A percentile compares a stretch with the other conserved stretches of the same genome.
These are phyloP conservation scores for Aphelenchoides avenae DNA, from an alignment of 1,140 invertebrate genomes.

Conservation along the genomic window DNA sequence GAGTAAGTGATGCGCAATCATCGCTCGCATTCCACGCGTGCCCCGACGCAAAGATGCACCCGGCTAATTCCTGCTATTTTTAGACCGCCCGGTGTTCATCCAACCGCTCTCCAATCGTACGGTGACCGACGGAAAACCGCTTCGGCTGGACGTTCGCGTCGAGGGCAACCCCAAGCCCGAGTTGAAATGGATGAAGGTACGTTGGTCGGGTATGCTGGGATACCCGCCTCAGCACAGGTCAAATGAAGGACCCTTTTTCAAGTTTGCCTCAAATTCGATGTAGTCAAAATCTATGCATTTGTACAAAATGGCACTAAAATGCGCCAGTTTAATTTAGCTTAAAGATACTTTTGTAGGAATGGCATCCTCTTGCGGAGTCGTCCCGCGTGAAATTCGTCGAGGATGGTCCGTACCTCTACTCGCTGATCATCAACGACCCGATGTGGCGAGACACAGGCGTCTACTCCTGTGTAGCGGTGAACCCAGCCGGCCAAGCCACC, in stretches of 20 bases:
- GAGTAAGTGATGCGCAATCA: slow-evolving; percentile 51
- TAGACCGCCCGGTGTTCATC: slow-evolving; percentile 82
- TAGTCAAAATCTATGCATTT: too few relatives aligned
- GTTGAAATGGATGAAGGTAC: slow-evolving; percentile 84
- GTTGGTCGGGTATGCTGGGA: too few relatives aligned
- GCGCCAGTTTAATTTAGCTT: too few relatives aligned
- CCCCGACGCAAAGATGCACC: too few relatives aligned
- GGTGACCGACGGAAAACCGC: slow-evolving; percentile 66
- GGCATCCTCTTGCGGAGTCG: slow-evolving; percentile 78
- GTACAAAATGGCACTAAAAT: too few relatives aligned
- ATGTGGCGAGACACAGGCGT: slow-evolving; percentile 84
- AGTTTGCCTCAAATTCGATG: slow-evolving; percentile 19
- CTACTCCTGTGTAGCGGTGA: slow-evolving; percentile 84
- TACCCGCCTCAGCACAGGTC: too few relatives aligned
- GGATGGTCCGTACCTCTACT: slow-evolving; percentile 76
- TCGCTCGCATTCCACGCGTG: too few relatives aligned
- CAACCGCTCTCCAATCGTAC: slow-evolving; percentile 76
- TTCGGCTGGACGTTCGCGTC: slow-evolving; percentile 76
- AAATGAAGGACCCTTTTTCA: neutral
- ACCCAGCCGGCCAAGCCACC: slow-evolving; percentile 83
- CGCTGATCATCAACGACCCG: slow-evolving; percentile 76
- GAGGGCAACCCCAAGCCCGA: slow-evolving; percentile 84
- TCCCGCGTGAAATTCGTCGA: slow-evolving; percentile 79
- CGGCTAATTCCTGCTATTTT: slow-evolving; percentile 30
- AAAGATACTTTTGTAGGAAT: slow-evolving; percentile 66